Evolutionary conservation across 2,888 invertebrate genomes (phyloP), one percentile per base, ranked within the genome.

Genomic region (Norana najaformis): DNA sequence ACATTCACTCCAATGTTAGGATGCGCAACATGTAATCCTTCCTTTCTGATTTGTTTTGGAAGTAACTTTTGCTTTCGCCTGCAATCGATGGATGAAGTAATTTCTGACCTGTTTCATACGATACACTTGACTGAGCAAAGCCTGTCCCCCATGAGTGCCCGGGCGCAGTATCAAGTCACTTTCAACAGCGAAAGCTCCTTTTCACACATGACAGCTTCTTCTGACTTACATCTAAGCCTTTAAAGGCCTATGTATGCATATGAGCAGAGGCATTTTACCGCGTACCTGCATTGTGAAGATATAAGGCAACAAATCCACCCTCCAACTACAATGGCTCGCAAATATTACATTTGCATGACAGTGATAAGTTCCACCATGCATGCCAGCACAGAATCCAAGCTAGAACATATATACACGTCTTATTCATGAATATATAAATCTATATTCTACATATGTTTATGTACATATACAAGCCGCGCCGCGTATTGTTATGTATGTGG

Each of bases 241-340:
- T 53, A 30, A 6, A 53, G 3, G 14, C 18, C 1, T 41, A 41
- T 41, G 18, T 69, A 69, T 69, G 69, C 69, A 69, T 8, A 69
- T 69, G 69, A 69, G 69, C 69, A 69, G 69, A 69, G 69, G 69
- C 11, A n/a, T 69, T 69, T 30, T 69, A n/a, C n/a, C n/a, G 69
- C 11, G 3, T 16, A 69, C n/a, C 30, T 16, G 8, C n/a, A n/a
- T n/a, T 69, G 69, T 13, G 13, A 69, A 69, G n/a, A 69, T n/a
- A 16, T 69, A n/a, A 69, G n/a, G 69, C 69, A 47, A 69, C 69
- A 69, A 69, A 69, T 69, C 69, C 69, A 69, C 69, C 69, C 69
- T 69, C n/a, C 69, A n/a, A 16, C 30, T n/a, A 69, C n/a, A 69
- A 69, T 69, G 69, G n/a, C 8, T 69, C 69, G 69, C 69, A 69